Conservation (phyloP, 2,888 invertebrate species). For the Neria commutata region DNA sequence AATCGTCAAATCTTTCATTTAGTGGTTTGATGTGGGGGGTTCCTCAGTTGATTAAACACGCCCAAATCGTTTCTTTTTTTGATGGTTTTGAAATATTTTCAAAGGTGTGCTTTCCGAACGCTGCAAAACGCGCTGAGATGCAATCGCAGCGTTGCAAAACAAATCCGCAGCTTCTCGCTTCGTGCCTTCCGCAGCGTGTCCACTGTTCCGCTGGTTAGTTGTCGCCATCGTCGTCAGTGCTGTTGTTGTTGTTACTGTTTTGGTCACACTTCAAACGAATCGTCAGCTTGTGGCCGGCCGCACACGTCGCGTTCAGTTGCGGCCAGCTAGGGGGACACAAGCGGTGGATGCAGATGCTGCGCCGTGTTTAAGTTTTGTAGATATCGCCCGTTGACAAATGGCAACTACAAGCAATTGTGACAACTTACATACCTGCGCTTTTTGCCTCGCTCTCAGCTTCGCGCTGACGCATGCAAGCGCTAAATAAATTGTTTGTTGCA, state of each 20-base stretch:
- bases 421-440: conserved; percentile 57
- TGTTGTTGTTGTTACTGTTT: no score
- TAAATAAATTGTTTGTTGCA: conserved; percentile 37
- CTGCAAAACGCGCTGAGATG: no score
- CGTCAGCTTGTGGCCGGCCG: conserved; percentile 41
- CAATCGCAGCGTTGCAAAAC: no score
- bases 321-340: conserved; percentile 16
- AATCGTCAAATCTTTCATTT: no score
- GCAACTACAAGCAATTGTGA: conserved; percentile 60
- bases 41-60: no score
- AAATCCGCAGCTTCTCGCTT: no score
- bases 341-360: conserved; percentile 17
- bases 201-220: no score
- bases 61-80: no score
- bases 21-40: no score
- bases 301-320: conserved; percentile 41
- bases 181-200: no score
- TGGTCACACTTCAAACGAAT: conserved; percentile 11
- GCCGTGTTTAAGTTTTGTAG: conserved; percentile 26
- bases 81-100: no score
- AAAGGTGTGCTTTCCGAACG: no score
- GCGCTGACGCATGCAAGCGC: not conserved
- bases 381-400: conserved; percentile 57
- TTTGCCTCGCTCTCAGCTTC: conserved; percentile 8
- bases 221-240: conserved; percentile 6